A percentile compares a stretch with the other conserved stretches of the same genome.
phyloP scores from a whole-genome alignment of 2,797 vertebrate genomes.

The Neopelma chrysocephalum region DNA sequence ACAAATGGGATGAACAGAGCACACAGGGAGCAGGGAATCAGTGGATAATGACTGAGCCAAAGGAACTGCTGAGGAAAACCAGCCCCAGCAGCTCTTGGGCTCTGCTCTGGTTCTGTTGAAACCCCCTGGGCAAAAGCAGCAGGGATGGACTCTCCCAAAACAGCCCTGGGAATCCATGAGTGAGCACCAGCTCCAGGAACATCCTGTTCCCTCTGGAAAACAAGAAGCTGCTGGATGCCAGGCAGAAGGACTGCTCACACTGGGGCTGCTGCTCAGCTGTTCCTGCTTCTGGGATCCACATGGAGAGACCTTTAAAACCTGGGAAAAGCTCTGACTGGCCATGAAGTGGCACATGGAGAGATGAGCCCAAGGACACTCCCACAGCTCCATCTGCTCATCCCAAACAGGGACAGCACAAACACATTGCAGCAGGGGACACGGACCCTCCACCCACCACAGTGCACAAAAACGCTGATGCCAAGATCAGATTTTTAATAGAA shows the following conservation, averaged over 20 bases:
- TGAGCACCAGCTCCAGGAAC: neutral
- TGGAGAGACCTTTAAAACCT: neutral
- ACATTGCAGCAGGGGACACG: neutral
- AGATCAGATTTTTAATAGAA: neutral
- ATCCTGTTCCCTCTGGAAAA: neutral
- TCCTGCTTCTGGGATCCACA: neutral
- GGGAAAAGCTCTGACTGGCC: neutral
- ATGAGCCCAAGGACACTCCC: neutral
- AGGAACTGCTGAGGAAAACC: neutral
- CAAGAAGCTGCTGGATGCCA: neutral
- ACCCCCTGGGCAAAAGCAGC: neutral
- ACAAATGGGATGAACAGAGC: neutral
- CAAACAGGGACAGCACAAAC: neutral
- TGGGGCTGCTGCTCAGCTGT: neutral
- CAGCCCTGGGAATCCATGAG: neutral
- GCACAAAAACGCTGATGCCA: rapidly evolving
- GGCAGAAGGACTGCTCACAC: neutral
- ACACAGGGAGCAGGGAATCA: neutral
- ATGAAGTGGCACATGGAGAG: neutral
- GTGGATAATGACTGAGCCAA: neutral
- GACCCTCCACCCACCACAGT: neutral
- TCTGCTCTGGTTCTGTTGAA: neutral
- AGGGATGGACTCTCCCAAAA: neutral
- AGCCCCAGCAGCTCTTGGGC: neutral
- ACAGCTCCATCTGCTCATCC: constrained; percentile 22